phyloP scores from a whole-genome alignment of 2,888 invertebrate genomes.

The Dioctria linearis region DNA sequence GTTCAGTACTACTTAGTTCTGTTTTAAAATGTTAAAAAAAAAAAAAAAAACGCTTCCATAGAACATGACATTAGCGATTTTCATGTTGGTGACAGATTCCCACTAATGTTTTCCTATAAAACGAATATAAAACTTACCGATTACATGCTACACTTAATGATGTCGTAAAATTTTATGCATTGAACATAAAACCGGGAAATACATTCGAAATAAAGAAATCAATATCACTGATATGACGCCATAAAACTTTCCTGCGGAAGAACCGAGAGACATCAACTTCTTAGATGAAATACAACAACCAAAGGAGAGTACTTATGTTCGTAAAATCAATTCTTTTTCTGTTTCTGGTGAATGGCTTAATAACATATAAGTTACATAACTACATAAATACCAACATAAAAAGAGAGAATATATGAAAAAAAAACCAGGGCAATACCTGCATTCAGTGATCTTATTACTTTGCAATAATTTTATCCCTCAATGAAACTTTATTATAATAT shows the following conservation, averaged over 20 bases:
- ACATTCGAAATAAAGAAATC: conserved; percentile 6
- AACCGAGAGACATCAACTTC: not conserved
- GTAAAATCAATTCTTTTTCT: not conserved
- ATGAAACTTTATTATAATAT: too few species aligned
- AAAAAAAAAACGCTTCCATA: too few species aligned
- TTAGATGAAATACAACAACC: not conserved
- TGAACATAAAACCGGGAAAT: not conserved
- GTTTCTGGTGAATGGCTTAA: too few species aligned
- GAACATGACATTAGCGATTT: conserved; percentile 12
- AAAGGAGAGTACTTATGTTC: not conserved
- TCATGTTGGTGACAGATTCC: not conserved
- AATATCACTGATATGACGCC: not conserved
- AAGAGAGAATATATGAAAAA: too few species aligned
- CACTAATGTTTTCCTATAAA: conserved; percentile 23
- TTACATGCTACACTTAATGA: conserved; percentile 9
- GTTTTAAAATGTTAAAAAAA: too few species aligned
- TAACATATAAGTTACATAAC: too few species aligned
- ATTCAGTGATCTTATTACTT: too few species aligned
- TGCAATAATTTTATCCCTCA: too few species aligned
- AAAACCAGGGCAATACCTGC: too few species aligned
- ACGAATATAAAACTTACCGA: not conserved
- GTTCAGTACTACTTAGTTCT: too few species aligned
- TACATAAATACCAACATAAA: too few species aligned
- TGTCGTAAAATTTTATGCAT: conserved; percentile 29
- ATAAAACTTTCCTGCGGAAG: not conserved